Conservation (phyloP, 2,113 vertebrate genomes). For the Sciurus niger region DNA sequence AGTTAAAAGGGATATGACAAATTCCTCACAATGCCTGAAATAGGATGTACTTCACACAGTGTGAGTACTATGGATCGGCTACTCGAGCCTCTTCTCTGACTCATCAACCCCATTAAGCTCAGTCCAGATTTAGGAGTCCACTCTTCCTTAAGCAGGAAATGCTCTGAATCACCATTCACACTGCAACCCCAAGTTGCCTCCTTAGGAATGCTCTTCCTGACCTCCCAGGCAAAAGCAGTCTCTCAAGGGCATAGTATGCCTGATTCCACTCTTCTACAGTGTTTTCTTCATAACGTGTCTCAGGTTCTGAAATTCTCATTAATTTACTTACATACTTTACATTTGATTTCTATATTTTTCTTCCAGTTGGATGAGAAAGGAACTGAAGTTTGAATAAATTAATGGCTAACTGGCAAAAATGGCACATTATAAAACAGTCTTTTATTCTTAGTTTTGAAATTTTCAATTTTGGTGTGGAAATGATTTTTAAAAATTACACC, state of each 20-base stretch:
- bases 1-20: neutral
- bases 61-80: neutral
- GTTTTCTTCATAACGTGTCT: constrained; percentile 50
- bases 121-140: neutral
- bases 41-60: neutral
- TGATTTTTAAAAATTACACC: neutral
- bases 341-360: constrained; percentile 23
- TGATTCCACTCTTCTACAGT: neutral
- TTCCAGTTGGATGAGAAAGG: neutral
- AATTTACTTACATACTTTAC: neutral
- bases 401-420: neutral
- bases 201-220: neutral
- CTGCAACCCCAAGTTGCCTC: neutral
- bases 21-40: neutral
- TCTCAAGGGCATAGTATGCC: neutral
- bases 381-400: neutral
- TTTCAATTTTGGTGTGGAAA: constrained; percentile 12
- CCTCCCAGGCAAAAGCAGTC: neutral
- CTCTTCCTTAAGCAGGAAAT: neutral
- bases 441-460: constrained; percentile 7
- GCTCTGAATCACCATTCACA: neutral
- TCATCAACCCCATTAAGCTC: neutral
- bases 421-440: neutral
- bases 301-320: neutral
- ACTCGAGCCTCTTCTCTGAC: neutral